phyloP scores from a whole-genome alignment of 2,888 invertebrate species.

The Embidobia sp. region DNA sequence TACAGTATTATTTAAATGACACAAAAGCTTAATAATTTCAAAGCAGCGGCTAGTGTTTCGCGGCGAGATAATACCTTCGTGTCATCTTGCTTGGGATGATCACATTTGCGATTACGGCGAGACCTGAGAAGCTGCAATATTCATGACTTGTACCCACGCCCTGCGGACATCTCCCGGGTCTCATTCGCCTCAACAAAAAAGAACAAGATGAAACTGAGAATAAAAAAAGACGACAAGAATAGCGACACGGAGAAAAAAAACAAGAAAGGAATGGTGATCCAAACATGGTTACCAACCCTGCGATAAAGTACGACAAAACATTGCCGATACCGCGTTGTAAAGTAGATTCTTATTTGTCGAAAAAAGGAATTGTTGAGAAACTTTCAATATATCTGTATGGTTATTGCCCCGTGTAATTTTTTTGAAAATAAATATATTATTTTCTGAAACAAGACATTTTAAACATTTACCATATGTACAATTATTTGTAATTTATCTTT shows the following conservation, averaged over 20 bases:
- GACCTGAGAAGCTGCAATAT: conserved; percentile 45
- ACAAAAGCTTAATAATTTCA: conserved; percentile 23
- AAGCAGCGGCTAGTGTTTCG: conserved; percentile 8
- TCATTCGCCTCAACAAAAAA: conserved; percentile 40
- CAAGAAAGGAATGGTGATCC: conserved; percentile 22
- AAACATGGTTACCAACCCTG: conserved; percentile 41
- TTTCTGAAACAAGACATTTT: too few relatives aligned
- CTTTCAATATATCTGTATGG: not conserved
- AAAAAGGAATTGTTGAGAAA: conserved; percentile 2
- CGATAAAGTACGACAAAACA: conserved; percentile 34
- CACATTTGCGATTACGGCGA: conserved; percentile 39
- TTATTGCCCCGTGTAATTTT: too few relatives aligned
- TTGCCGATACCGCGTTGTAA: conserved; percentile 2
- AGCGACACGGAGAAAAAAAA: too few relatives aligned
- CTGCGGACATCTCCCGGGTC: conserved; percentile 49
- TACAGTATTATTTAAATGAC: conserved; percentile 21
- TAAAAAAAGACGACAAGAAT: conserved; percentile 32
- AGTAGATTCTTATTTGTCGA: not conserved
- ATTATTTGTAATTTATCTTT: too few relatives aligned
- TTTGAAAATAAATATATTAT: too few relatives aligned
- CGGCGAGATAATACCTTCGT: conserved; percentile 28
- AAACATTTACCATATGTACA: too few relatives aligned
- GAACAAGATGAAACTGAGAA: conserved; percentile 22
- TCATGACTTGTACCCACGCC: conserved; percentile 54
- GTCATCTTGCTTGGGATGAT: conserved; percentile 39